Evolutionary conservation across 2,113 vertebrate species (phyloP), one percentile per base, ranked within the genome.

Genomic region (Taurulus bubalis): DNA sequence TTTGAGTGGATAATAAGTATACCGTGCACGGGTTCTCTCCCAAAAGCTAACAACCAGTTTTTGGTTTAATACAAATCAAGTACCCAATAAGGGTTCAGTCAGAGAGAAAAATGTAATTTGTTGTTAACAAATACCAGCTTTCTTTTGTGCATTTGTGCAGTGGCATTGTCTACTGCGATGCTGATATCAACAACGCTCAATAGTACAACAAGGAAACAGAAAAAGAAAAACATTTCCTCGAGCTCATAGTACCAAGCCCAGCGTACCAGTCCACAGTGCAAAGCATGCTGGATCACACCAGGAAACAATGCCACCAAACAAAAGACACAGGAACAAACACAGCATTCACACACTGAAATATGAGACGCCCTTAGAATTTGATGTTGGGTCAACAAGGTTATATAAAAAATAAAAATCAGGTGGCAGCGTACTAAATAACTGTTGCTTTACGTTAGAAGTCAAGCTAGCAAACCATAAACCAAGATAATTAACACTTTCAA

Each of bases 291-390:
- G 60, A 56, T 47, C 28, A 73, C 40, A 60, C 62, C 45, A 76
- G 73, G 86, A 90, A 85, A 91, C 90, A 93, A 92, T 77, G 85
- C 26, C 77, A 26, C 64, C 84, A 87, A 89, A 92, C 87, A 92
- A 90, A 86, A 85, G 85, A 53, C 40, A n/a, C 82, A 62, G 75
- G 75, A 89, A 92, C 89, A 90, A 91, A 89, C 84, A 88, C 64
- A 47, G 64, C 75, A 74, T 84, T 92, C 89, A 91, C 72, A 76
- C 67, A 85, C 32, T 80, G 82, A 78, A 74, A 91, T 16, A 82
- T 11, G 71, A 90, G 65, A 84, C 12, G 63, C 47, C 32, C 42
- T 69, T 49, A 87, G 75, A 79, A 88, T 72, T 18, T 36, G 12
- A 81, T 62, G 76, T 76, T 62, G 32, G 60, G 58, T 84, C 80